Evolutionary conservation across 2,888 invertebrate species (phyloP), one percentile per base, ranked within the genome.

Genomic region (Aleiodes leptofemur): DNA sequence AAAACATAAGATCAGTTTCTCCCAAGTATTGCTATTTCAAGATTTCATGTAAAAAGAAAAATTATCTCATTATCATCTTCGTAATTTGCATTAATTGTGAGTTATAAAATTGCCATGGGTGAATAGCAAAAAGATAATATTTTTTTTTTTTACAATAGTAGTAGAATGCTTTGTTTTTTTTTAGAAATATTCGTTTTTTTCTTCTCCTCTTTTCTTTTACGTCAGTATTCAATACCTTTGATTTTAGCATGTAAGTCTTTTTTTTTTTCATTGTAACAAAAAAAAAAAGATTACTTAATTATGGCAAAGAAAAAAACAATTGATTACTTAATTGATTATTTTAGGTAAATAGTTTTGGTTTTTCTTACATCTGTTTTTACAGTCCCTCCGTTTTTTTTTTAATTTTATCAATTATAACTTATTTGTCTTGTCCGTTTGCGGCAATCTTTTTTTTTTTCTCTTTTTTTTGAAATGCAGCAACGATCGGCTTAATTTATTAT

Each of bases 201-300:
- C 68, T 72, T 73, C 53, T 76, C 72, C 84, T 84, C 77, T 82
- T 82, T 83, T 82, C 82, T 83, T 83, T 83, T 85, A 85, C 85
- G 87, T 88, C 89, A 89, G 89, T 89, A 89, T 89, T 89, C 87
- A 85, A 87, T 82, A 84, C 83, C 85, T 85, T 86, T 85, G 85
- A 84, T 85, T 86, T 85, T 87, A 87, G 86, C 74, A 78, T 69
- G 77, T 86, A 86, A 86, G 83, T 80, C 80, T 82, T 81, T 79
- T 81, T 70, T 57, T 68, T 82, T 82, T 79, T 80, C 83, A 84
- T 77, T 76, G 57, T 50, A 74, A 72, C 8, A 64, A 56, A 23
- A 23, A 56, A 23, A 23, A 23, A 23, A 53, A 77, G 50, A 79
- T 83, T 88, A 87, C 87, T 88, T 88, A 74, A 74, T 70, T 23